Percentiles rank a stretch among this genome's conserved stretches.
Evolutionary conservation across 1,140 invertebrate species (phyloP).

Genomic region (Drosophila pandora): DNA sequence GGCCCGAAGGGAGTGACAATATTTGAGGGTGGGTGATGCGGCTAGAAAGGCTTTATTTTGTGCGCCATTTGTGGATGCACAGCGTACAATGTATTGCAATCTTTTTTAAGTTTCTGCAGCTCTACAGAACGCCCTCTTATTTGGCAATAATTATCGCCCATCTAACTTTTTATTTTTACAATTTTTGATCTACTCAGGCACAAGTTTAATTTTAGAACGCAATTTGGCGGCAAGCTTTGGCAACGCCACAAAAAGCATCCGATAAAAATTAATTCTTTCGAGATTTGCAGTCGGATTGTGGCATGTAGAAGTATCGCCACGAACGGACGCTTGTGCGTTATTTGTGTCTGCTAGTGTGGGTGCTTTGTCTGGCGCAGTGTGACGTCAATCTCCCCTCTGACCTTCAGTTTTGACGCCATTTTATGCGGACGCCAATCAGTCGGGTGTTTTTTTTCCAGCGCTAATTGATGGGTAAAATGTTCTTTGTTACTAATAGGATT

Average conservation of each 20-base stretch:
- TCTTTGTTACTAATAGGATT: slow-evolving; percentile 9
- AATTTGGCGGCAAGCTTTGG: slow-evolving; percentile 59
- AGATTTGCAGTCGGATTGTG: slow-evolving; percentile 32
- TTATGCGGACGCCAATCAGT: slow-evolving; percentile 25
- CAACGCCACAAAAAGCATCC: background rate
- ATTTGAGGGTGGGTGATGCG: background rate
- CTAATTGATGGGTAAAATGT: slow-evolving; percentile 27
- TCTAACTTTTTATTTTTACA: slow-evolving; percentile 32
- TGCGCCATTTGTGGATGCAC: slow-evolving; percentile 73
- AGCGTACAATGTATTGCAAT: slow-evolving; percentile 61
- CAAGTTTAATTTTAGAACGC: slow-evolving; percentile 65
- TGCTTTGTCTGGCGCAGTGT: slow-evolving; percentile 23
- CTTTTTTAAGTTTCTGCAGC: background rate
- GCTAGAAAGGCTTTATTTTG: background rate
- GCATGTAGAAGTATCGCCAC: background rate
- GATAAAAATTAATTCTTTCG: slow-evolving; percentile 26
- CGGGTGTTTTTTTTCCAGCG: slow-evolving; percentile 4
- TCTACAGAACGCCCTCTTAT: background rate
- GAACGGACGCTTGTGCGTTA: background rate
- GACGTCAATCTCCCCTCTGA: slow-evolving; percentile 22
- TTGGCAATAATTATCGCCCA: slow-evolving; percentile 2
- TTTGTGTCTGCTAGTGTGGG: slow-evolving; percentile 4
- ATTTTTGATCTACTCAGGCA: slow-evolving; percentile 26
- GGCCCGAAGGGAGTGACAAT: background rate
- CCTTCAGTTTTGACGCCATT: slow-evolving; percentile 34